Evolutionary conservation across 2,113 vertebrate genomes (phyloP).

Genomic region (Chionis minor): DNA sequence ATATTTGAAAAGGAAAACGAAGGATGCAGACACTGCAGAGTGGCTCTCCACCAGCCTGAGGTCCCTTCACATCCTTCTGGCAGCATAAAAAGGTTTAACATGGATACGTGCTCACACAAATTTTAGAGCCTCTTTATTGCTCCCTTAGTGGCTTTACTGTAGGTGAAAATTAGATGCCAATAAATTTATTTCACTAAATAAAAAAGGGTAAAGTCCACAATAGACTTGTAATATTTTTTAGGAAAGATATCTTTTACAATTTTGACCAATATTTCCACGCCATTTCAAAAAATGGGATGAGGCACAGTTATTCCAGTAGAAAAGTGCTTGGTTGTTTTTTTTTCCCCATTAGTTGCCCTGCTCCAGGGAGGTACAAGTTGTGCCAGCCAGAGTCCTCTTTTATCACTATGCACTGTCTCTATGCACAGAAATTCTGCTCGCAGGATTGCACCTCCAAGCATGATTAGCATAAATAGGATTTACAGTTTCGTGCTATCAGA

Average conservation of each 20-base stretch:
- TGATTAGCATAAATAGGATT: not conserved
- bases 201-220: not conserved
- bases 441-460: not conserved
- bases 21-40: not conserved
- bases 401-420: not conserved
- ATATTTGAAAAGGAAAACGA: not conserved
- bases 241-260: not conserved
- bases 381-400: conserved; percentile 7
- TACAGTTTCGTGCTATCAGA: not conserved
- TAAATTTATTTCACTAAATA: not conserved
- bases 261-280: not conserved
- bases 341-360: not conserved
- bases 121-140: not conserved
- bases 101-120: not conserved
- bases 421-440: not conserved
- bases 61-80: not conserved
- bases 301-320: not conserved
- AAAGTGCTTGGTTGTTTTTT: not conserved
- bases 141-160: not conserved
- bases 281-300: not conserved
- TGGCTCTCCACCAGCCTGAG: not conserved
- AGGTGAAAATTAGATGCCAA: not conserved
- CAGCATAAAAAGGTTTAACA: not conserved
- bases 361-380: not conserved
- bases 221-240: not conserved